These are phyloP conservation scores for Protonemura montana DNA, from an alignment of 2,888 invertebrate genomes.

Conservation along the genomic window DNA sequence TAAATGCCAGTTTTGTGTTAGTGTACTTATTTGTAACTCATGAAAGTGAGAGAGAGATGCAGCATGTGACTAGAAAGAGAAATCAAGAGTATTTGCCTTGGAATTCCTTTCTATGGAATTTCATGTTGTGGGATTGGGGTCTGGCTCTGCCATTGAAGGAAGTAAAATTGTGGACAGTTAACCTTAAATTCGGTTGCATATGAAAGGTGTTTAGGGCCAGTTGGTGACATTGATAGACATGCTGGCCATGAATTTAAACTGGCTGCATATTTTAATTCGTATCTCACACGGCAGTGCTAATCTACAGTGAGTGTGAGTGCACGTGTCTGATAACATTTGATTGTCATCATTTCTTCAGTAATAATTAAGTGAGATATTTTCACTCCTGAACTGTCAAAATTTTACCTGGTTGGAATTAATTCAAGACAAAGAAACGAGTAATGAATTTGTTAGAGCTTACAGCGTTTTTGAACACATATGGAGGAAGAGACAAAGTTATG, in stretches of 20 bases:
- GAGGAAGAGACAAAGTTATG: slow-evolving; percentile 85
- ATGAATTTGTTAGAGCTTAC: slow-evolving; percentile 47
- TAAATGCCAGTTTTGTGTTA: too few species aligned
- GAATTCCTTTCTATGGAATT: too few species aligned
- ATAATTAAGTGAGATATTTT: not conserved
- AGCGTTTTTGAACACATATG: slow-evolving; percentile 77
- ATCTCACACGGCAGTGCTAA: not conserved
- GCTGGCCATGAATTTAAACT: not conserved
- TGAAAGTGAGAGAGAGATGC: too few species aligned
- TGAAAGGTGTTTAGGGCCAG: not conserved
- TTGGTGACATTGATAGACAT: not conserved
- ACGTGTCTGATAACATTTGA: not conserved
- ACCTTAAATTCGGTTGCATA: not conserved
- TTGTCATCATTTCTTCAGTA: slow-evolving; percentile 12
- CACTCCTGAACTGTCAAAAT: not conserved
- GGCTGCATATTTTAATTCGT: not conserved
- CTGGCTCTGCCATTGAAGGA: too few species aligned
- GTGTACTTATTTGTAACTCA: too few species aligned
- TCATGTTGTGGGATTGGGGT: too few species aligned
- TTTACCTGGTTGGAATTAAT: not conserved
- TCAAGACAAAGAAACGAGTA: not conserved
- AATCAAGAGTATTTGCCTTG: too few species aligned
- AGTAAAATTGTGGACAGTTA: not conserved
- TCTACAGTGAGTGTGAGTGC: not conserved
- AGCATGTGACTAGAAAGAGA: too few species aligned